Conservation (phyloP, 2,113 vertebrate species). For the Azemiops feae region DNA sequence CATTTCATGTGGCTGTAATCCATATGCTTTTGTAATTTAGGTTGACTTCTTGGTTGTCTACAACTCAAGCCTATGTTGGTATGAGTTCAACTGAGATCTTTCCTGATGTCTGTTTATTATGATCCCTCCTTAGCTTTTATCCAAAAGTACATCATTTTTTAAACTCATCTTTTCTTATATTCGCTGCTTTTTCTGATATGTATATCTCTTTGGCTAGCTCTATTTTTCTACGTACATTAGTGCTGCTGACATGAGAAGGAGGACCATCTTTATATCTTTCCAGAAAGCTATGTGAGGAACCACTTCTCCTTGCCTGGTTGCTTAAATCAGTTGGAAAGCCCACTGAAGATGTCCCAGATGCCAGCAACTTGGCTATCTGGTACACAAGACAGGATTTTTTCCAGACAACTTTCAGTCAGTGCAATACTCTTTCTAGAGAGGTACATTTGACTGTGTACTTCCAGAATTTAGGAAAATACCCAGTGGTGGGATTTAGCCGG, state of each 20-base stretch:
- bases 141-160: background rate
- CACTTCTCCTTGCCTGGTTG: background rate
- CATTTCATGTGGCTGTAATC: background rate
- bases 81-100: background rate
- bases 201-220: background rate
- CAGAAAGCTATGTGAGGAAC: background rate
- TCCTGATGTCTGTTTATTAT: background rate
- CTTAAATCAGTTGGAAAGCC: background rate
- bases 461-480: background rate
- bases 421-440: background rate
- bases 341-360: background rate
- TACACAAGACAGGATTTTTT: background rate
- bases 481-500: too few relatives aligned
- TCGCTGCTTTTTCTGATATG: background rate
- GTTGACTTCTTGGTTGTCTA: background rate
- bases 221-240: background rate
- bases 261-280: background rate
- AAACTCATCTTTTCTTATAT: background rate
- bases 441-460: background rate
- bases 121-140: background rate
- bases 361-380: background rate
- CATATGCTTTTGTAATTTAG: background rate
- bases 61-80: background rate
- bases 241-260: background rate
- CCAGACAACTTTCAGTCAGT: background rate